Conservation (phyloP, 2,888 invertebrate genomes). For the Drosophila leonis region DNA sequence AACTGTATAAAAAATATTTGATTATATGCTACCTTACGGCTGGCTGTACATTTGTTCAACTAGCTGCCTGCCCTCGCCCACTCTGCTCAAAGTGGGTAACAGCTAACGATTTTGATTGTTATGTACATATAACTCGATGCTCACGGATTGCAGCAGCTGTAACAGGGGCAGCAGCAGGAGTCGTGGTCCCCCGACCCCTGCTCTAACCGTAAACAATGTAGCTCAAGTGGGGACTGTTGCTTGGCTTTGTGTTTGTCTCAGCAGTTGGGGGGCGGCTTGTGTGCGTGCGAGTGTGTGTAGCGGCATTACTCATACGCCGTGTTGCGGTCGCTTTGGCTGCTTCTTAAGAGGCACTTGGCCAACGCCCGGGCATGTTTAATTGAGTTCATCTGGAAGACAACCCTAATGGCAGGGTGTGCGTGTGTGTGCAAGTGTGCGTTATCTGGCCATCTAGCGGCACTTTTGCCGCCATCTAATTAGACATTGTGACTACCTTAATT, state of each 20-base stretch:
- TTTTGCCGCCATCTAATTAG: constrained; percentile 77
- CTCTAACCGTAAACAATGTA: constrained; percentile 64
- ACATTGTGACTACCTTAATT: constrained; percentile 74
- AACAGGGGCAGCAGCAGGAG: neutral
- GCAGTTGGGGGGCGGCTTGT: constrained; percentile 11
- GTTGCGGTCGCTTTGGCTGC: constrained; percentile 52
- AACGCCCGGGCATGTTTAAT: constrained; percentile 63
- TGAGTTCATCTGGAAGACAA: constrained; percentile 44
- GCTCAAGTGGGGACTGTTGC: constrained; percentile 55
- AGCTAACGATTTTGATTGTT: constrained; percentile 78
- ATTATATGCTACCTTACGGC: constrained; percentile 65
- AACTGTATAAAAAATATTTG: constrained; percentile 62
- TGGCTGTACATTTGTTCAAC: constrained; percentile 34
- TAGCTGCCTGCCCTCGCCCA: constrained; percentile 25
- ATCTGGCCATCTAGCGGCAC: constrained; percentile 62
- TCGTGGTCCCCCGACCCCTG: constrained; percentile 6
- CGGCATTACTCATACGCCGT: constrained; percentile 71
- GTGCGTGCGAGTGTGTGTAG: constrained; percentile 10
- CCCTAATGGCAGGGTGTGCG: constrained; percentile 16
- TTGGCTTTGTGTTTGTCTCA: constrained; percentile 39
- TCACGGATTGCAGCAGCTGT: constrained; percentile 60
- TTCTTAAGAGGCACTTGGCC: constrained; percentile 52
- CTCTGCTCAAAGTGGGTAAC: constrained; percentile 29
- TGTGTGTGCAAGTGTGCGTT: constrained; percentile 55
- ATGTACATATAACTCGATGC: constrained; percentile 61